Conservation (phyloP, 2,888 invertebrate species). For the Leucophora obtusa region DNA sequence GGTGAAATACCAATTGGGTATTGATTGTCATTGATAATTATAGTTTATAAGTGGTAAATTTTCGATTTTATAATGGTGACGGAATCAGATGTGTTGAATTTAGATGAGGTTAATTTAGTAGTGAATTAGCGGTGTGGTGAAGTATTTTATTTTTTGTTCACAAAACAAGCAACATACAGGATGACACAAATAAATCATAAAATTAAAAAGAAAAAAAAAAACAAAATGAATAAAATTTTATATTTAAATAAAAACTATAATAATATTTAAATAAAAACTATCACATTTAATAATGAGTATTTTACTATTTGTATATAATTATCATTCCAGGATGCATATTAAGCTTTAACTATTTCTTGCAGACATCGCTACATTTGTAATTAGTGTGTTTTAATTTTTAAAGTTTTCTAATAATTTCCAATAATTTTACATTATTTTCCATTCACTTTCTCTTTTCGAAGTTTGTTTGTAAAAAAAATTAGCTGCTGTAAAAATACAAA, state of each 20-base stretch:
- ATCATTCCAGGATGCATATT: neutral
- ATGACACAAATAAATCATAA: conserved; percentile 60
- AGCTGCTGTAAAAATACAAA: no score
- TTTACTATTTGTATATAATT: no score
- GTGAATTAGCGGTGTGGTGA: conserved; percentile 10
- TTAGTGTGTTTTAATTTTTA: no score
- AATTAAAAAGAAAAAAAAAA: conserved; percentile 39
- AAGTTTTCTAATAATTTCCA: no score
- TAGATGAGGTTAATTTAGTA: conserved; percentile 7
- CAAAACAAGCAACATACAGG: conserved; percentile 61
- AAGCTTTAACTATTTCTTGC: no score
- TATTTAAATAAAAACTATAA: conserved; percentile 3
- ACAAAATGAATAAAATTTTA: conserved; percentile 4
- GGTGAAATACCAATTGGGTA: conserved; percentile 30
- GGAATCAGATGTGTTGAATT: neutral
- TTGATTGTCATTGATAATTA: conserved; percentile 53
- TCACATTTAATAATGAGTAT: no score
- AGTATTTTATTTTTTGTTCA: conserved; percentile 40
- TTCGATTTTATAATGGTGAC: conserved; percentile 15
- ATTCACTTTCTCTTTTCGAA: no score
- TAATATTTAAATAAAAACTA: neutral
- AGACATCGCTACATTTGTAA: no score
- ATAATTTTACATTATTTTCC: no score
- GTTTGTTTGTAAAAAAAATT: no score
- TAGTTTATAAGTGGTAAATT: conserved; percentile 23